Evolutionary conservation across 2,113 vertebrate genomes (phyloP).

Genomic region (Budorcas taxicolor): DNA sequence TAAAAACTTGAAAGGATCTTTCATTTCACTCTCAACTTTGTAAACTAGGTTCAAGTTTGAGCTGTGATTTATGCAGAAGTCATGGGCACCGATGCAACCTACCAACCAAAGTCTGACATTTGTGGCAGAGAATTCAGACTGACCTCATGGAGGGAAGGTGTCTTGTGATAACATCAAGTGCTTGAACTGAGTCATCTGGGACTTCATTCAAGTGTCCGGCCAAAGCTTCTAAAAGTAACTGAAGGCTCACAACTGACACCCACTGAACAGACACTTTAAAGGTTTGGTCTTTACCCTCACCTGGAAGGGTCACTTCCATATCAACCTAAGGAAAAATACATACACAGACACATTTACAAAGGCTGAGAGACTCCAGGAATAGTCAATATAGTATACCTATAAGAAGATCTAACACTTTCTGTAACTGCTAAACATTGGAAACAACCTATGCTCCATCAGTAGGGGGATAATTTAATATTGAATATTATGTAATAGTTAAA

Average conservation of each 20-base stretch:
- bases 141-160: slow-evolving; percentile 99
- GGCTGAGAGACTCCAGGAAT: neutral
- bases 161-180: slow-evolving; percentile 96
- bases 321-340: slow-evolving; percentile 86
- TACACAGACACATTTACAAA: neutral
- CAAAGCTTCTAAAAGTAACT: slow-evolving; percentile 95
- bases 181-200: slow-evolving; percentile 97
- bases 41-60: neutral
- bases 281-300: slow-evolving; percentile 98
- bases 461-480: neutral
- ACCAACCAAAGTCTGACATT: neutral
- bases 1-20: slow-evolving; percentile 38
- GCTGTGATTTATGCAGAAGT: neutral
- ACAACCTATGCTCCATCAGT: neutral
- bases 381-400: neutral
- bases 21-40: slow-evolving; percentile 41
- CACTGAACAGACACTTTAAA: slow-evolving; percentile 99
- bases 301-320: slow-evolving; percentile 97
- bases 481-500: neutral
- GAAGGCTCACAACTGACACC: slow-evolving; percentile 98
- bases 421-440: neutral
- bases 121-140: neutral
- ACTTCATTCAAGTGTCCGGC: slow-evolving; percentile 97
- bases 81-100: neutral
- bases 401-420: slow-evolving; percentile 12